Conservation (phyloP, 2,113 vertebrate species). For the Tetraodon nigroviridis region DNA sequence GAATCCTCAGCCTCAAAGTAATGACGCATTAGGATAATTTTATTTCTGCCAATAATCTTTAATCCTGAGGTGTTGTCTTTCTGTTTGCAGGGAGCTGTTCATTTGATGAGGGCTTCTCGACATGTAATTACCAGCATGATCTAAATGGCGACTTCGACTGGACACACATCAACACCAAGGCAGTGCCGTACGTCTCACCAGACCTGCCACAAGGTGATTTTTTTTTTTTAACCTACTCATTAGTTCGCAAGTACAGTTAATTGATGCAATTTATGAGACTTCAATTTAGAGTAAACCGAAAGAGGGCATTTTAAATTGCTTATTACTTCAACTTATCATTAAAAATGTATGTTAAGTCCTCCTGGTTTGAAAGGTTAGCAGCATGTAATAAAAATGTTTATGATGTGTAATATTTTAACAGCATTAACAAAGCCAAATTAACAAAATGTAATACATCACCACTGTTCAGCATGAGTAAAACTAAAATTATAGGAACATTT, state of each 20-base stretch:
- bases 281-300: too few species aligned
- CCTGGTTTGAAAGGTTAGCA: too few species aligned
- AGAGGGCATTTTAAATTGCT: too few species aligned
- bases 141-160: constrained; percentile 95
- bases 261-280: too few species aligned
- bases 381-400: background rate
- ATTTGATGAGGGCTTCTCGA: constrained; percentile 88
- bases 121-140: constrained; percentile 96
- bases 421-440: too few species aligned
- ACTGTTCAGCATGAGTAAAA: too few species aligned
- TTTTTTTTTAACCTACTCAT: background rate
- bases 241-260: background rate
- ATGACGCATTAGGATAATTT: background rate
- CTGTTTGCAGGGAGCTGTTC: constrained; percentile 84
- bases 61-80: background rate
- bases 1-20: too few species aligned
- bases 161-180: constrained; percentile 91
- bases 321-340: too few species aligned
- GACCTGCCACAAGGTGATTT: constrained; percentile 92
- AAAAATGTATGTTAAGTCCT: too few species aligned
- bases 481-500: too few species aligned
- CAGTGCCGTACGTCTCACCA: constrained; percentile 85
- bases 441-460: too few species aligned
- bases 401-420: background rate
- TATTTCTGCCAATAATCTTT: background rate